Evolutionary conservation across 2,113 vertebrate species (phyloP).

Genomic region (Chaetodon trifascialis): DNA sequence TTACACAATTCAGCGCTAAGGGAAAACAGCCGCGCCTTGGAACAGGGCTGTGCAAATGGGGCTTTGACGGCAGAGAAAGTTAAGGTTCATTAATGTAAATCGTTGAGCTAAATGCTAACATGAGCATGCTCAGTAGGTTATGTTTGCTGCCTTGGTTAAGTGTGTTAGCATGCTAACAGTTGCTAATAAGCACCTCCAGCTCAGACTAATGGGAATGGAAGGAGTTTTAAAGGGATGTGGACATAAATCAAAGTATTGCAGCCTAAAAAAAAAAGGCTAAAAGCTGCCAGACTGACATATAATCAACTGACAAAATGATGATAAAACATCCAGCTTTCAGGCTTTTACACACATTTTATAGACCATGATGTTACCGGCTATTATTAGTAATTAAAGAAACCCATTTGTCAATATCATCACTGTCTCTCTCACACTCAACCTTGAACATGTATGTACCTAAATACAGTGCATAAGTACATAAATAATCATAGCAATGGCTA

Average conservation of each 20-base stretch:
- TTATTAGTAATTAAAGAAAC: conserved; percentile 27
- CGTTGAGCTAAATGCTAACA: no score
- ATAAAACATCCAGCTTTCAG: not conserved
- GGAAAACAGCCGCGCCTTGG: conserved; percentile 26
- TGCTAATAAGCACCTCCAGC: not conserved
- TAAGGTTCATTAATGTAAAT: not conserved
- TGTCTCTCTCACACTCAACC: conserved; percentile 29
- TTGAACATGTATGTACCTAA: conserved; percentile 26
- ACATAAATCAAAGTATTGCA: not conserved
- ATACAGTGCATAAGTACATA: conserved; percentile 40
- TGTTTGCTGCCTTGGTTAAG: not conserved
- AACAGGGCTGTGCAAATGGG: conserved; percentile 26
- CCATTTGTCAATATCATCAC: conserved; percentile 1
- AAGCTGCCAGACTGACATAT: not conserved
- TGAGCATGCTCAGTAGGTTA: not conserved
- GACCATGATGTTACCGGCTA: not conserved
- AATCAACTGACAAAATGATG: not conserved
- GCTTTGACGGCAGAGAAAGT: not conserved
- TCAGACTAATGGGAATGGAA: not conserved
- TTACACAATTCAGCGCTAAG: conserved; percentile 39
- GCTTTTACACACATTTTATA: conserved; percentile 10
- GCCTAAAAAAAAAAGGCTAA: not conserved
- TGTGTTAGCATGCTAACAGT: not conserved
- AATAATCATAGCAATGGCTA: conserved; percentile 49
- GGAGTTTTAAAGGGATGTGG: not conserved